Percentiles rank a stretch among this genome's conserved stretches.
Evolutionary conservation across 2,888 invertebrate genomes (phyloP).

Genomic region (Melieria omissa): DNA sequence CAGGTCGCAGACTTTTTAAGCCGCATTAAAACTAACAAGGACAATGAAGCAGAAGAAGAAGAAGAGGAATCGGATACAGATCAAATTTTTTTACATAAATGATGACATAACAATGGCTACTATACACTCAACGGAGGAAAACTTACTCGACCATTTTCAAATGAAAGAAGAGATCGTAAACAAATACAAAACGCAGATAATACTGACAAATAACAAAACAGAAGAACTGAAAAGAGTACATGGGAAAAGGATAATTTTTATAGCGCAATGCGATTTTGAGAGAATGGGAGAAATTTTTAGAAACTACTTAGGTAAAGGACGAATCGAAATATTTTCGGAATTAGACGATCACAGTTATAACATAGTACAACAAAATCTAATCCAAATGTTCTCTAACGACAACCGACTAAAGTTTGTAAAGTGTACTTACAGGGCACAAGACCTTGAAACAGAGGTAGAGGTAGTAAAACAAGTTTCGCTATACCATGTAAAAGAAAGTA

Average conservation of each 20-base stretch:
- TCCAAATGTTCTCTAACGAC: too few relatives aligned
- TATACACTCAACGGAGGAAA: slow-evolving; percentile 34
- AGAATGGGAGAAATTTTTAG: too few relatives aligned
- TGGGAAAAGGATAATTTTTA: slow-evolving; percentile 41
- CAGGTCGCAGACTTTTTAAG: slow-evolving; percentile 28
- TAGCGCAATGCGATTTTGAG: slow-evolving; percentile 40
- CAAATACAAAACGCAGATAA: slow-evolving; percentile 36
- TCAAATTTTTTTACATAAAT: slow-evolving; percentile 15
- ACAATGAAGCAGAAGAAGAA: background rate
- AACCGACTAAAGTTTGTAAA: too few relatives aligned
- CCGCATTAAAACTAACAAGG: slow-evolving; percentile 20
- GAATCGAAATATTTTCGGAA: too few relatives aligned
- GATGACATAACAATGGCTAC: slow-evolving; percentile 30
- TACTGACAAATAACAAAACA: slow-evolving; percentile 37
- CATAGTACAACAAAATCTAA: too few relatives aligned
- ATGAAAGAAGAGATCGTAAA: too few relatives aligned
- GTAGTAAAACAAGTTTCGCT: too few relatives aligned
- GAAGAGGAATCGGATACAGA: background rate
- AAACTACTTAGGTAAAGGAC: too few relatives aligned
- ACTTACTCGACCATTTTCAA: slow-evolving; percentile 22
- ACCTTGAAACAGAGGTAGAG: too few relatives aligned
- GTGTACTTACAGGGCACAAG: too few relatives aligned
- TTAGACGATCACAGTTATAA: too few relatives aligned
- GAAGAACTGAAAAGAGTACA: slow-evolving; percentile 32
- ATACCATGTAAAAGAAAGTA: too few relatives aligned